These are phyloP conservation scores for Cantharis rustica DNA, from an alignment of 2,888 invertebrate genomes.

Conservation along the genomic window DNA sequence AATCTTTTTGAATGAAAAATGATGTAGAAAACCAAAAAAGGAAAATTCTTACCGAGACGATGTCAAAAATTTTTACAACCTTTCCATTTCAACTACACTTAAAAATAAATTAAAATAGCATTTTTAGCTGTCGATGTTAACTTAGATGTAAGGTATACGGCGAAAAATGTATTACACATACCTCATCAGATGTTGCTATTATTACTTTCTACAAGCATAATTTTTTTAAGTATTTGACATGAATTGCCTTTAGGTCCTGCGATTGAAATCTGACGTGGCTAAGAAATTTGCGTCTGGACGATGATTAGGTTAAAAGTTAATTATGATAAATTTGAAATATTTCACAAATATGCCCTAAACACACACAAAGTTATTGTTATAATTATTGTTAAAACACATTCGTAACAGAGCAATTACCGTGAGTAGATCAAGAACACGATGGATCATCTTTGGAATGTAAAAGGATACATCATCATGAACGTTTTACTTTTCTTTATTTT, in stretches of 20 bases:
- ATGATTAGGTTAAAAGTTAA: conserved; percentile 18
- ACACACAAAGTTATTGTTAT: not conserved
- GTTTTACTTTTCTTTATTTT: not conserved
- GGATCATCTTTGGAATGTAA: not conserved
- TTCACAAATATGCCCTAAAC: conserved; percentile 6
- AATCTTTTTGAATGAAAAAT: no score
- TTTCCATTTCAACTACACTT: not conserved
- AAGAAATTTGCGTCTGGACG: not conserved
- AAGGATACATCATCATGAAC: not conserved
- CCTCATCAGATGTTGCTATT: not conserved
- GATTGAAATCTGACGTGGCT: conserved; percentile 7
- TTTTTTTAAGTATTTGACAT: not conserved
- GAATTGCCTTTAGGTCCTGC: conserved; percentile 5
- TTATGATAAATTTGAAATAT: conserved; percentile 4
- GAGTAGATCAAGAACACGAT: not conserved
- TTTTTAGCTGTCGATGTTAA: not conserved
- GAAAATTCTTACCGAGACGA: not conserved
- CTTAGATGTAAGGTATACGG: not conserved
- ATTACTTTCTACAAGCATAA: not conserved
- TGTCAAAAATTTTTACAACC: not conserved
- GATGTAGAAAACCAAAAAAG: not conserved
- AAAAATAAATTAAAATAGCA: not conserved
- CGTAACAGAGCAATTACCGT: not conserved
- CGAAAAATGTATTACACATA: not conserved
- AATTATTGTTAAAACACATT: not conserved